These are phyloP conservation scores for Wasmannia auropunctata DNA, from an alignment of 1,140 invertebrate genomes.

Conservation along the genomic window DNA sequence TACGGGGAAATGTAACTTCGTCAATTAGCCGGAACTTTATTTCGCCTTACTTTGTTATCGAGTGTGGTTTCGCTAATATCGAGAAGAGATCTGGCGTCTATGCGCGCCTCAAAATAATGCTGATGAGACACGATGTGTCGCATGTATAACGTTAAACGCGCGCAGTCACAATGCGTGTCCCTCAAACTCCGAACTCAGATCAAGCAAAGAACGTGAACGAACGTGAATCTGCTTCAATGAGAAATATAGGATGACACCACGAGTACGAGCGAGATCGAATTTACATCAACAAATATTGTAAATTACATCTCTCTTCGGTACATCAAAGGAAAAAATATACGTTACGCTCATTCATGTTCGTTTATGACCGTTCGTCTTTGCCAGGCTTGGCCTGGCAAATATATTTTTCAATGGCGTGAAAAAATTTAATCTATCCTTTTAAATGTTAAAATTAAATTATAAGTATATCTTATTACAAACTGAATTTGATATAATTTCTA, in stretches of 20 bases:
- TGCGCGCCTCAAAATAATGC: neutral
- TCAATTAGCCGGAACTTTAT: slow-evolving; percentile 54
- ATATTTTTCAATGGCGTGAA: neutral
- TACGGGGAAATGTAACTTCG: slow-evolving; percentile 53
- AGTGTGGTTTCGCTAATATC: slow-evolving; percentile 14
- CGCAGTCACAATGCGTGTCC: too few species aligned
- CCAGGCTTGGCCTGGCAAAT: neutral
- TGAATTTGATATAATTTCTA: neutral
- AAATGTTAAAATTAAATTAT: neutral
- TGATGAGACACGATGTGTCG: neutral
- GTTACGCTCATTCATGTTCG: neutral
- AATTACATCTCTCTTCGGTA: neutral
- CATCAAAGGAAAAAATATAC: neutral
- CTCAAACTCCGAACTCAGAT: too few species aligned
- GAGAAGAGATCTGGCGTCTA: neutral
- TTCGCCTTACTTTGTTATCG: slow-evolving; percentile 45
- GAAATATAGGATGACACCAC: neutral
- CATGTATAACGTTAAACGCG: neutral
- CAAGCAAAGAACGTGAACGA: neutral
- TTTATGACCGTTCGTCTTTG: neutral
- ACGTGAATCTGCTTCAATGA: neutral
- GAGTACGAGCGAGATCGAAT: neutral
- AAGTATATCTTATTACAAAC: neutral
- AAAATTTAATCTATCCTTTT: neutral
- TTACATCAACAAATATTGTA: neutral